phyloP scores from a whole-genome alignment of 2,888 invertebrate species.

The Plagodis dolabraria region DNA sequence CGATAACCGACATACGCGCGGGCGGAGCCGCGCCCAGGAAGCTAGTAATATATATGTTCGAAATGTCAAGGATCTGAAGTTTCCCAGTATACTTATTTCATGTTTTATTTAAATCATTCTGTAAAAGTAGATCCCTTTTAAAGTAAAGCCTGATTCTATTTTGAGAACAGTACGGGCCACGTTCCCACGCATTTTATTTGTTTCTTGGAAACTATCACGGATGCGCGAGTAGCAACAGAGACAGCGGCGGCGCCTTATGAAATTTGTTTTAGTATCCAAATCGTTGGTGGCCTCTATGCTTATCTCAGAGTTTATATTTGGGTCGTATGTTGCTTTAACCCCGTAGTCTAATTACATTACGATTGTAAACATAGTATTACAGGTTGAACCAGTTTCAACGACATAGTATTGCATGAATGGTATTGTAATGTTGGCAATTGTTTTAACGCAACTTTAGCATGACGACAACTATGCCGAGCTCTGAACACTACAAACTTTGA shows the following conservation, averaged over 20 bases:
- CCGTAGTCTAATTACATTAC: slow-evolving; percentile 19
- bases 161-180: not conserved
- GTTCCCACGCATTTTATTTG: slow-evolving; percentile 4
- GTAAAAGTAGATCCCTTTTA: not conserved
- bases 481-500: not conserved
- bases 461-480: slow-evolving; percentile 10
- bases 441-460: slow-evolving; percentile 21
- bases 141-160: not conserved
- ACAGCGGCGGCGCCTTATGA: slow-evolving; percentile 1
- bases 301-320: slow-evolving; percentile 19
- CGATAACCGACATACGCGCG: too few relatives aligned
- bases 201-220: slow-evolving; percentile 6
- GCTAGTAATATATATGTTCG: too few relatives aligned
- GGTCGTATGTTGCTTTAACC: slow-evolving; percentile 23
- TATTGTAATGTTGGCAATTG: slow-evolving; percentile 15
- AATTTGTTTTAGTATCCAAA: slow-evolving; percentile 7
- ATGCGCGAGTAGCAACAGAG: not conserved
- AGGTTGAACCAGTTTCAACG: slow-evolving; percentile 18
- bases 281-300: slow-evolving; percentile 18
- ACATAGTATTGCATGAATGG: slow-evolving; percentile 4
- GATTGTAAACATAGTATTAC: slow-evolving; percentile 19
- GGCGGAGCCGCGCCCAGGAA: too few relatives aligned
- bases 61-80: too few relatives aligned
- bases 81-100: too few relatives aligned
- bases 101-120: too few relatives aligned